Conservation (phyloP, 2,888 invertebrate species). For the Spodoptera exigua region DNA sequence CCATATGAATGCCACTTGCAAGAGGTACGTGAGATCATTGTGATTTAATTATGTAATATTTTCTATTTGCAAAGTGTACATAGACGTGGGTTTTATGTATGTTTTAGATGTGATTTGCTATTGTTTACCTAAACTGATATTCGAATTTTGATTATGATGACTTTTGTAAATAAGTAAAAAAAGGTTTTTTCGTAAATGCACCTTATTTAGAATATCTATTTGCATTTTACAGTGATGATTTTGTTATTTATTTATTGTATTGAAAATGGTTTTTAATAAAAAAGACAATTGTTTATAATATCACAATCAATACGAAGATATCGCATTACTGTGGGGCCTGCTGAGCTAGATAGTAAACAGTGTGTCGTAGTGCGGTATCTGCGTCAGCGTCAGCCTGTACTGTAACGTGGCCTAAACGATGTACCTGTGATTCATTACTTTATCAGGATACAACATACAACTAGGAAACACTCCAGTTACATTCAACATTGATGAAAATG, state of each 20-base stretch:
- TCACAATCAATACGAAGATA: constrained; percentile 51
- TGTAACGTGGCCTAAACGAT: constrained; percentile 56
- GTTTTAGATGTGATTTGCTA: constrained; percentile 49
- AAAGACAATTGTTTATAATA: constrained; percentile 71
- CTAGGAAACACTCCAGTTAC: constrained; percentile 34
- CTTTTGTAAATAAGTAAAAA: constrained; percentile 69
- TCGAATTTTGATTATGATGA: constrained; percentile 48
- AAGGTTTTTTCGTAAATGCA: constrained; percentile 56
- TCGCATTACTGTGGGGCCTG: constrained; percentile 11
- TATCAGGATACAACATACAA: constrained; percentile 55
- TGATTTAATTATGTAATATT: constrained; percentile 55
- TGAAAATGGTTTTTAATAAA: constrained; percentile 61
- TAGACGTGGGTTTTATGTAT: constrained; percentile 49
- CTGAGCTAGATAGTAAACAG: constrained; percentile 2
- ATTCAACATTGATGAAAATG: constrained; percentile 45
- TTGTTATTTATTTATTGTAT: constrained; percentile 64
- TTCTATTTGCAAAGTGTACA: constrained; percentile 50
- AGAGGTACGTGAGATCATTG: constrained; percentile 46
- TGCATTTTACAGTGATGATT: constrained; percentile 70
- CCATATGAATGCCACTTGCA: constrained; percentile 37
- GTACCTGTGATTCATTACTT: constrained; percentile 61
- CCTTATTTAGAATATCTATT: constrained; percentile 57
- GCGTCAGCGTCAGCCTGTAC: constrained; percentile 31
- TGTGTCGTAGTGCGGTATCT: constrained; percentile 36
- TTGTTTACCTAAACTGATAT: constrained; percentile 59